Base-by-base conservation (phyloP, 2,888 invertebrate genomes). In the Abrostola triplasia region DNA sequence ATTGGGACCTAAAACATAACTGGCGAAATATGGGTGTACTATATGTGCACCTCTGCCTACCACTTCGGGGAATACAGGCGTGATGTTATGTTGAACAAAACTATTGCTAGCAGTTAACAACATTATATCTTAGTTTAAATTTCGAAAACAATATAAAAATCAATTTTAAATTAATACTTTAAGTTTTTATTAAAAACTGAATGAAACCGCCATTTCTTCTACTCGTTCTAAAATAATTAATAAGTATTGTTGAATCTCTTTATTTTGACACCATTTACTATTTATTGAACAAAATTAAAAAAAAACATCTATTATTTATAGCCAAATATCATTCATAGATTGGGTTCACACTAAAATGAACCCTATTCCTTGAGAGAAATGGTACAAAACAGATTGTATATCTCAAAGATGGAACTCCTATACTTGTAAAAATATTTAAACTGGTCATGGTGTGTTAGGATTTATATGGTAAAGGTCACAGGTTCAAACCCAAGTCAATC, bases 251-350 rank as follows among this genome's bases (percentile, higher is more conserved):
- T 77, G 76, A 76, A 75, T 75, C 78, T 68, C 65, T 59, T 42
- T 37, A 64, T 54, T 63, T 64, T 63, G 54, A 59, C 68, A 73
- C 70, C 73, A 79, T 76, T 79, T 73, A 69, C 65, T 72, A 58
- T 65, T 59, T 13, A 54, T 10, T 36, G 11, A 57, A 59, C 24
- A 6, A 70, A 59, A 67, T 49, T 49, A 48, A 56, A 56, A 44
- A 36, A 5, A 11, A 9, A 47, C 55, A 13, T 13, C 10, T n/a
- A n/a, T 47, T 13, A 47, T 5, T 4, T 8, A 13, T 47, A 47
- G 44, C 44, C 13, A 47, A 47, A 47, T 47, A 47, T 47, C 44
- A 47, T 47, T 47, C 44, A 47, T 47, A 47, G 44, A 47, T 13
- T 44, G 8, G 12, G 4, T 44, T 9, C 4, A 44, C 8, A 8